Evolutionary conservation across 2,888 invertebrate genomes (phyloP).

Genomic region (Zhengitettix transpicula): DNA sequence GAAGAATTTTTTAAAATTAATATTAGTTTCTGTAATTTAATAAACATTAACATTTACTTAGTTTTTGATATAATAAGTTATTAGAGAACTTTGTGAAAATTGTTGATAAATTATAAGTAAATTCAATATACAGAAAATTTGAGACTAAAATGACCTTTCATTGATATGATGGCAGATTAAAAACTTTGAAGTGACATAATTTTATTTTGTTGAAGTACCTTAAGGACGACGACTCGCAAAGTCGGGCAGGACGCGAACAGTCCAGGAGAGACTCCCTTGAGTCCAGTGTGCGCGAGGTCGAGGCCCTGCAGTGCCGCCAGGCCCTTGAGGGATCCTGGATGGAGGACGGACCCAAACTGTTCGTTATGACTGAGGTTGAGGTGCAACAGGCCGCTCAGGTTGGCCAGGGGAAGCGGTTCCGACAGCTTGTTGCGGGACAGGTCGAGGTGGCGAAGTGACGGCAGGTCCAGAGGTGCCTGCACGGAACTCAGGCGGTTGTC

Average conservation of each 20-base stretch:
- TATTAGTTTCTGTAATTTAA: too few species aligned
- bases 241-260: conserved; percentile 48
- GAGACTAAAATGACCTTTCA: too few species aligned
- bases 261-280: conserved; percentile 57
- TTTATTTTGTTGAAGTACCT: neutral
- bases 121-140: too few species aligned
- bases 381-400: conserved; percentile 15
- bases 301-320: conserved; percentile 48
- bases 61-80: too few species aligned
- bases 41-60: too few species aligned
- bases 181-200: too few species aligned
- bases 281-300: conserved; percentile 56
- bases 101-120: too few species aligned
- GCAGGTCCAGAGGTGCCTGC: conserved; percentile 43
- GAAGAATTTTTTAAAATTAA: too few species aligned
- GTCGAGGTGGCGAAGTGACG: conserved; percentile 50
- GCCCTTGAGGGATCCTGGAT: conserved; percentile 47
- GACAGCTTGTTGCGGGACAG: conserved; percentile 47
- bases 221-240: conserved; percentile 41
- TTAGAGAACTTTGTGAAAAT: too few species aligned
- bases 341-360: conserved; percentile 44
- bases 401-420: conserved; percentile 6
- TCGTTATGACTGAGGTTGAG: conserved; percentile 57
- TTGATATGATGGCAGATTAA: too few species aligned
- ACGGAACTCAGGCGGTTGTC: conserved; percentile 57